phyloP scores from a whole-genome alignment of 2,888 invertebrate species.

The Mythimna vitellina region DNA sequence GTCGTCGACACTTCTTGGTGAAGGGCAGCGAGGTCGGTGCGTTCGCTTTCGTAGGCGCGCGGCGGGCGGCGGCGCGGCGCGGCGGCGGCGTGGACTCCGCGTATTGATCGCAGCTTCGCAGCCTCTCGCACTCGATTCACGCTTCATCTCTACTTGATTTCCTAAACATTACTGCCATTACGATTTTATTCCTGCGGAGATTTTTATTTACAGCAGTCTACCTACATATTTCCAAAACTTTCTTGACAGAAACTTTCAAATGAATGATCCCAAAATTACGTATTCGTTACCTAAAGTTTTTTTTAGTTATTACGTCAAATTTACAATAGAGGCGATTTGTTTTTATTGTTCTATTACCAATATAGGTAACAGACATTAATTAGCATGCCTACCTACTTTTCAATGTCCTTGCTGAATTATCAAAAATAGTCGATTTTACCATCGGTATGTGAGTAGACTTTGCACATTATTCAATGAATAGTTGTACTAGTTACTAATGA shows the following conservation, averaged over 20 bases:
- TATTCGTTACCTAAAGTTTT: not conserved
- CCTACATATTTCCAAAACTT: too few relatives aligned
- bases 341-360: not conserved
- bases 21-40: conserved; percentile 88
- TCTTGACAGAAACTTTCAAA: not conserved
- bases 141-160: conserved; percentile 67
- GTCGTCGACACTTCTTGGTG: conserved; percentile 88
- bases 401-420: not conserved
- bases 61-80: conserved; percentile 70
- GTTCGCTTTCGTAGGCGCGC: conserved; percentile 86
- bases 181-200: conserved; percentile 38
- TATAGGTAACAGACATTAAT: not conserved
- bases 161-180: conserved; percentile 62
- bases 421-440: not conserved
- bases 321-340: not conserved
- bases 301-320: not conserved
- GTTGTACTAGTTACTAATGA: not conserved
- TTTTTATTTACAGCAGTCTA: not conserved
- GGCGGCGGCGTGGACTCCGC: conserved; percentile 69
- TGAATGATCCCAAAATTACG: not conserved
- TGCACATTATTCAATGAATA: not conserved
- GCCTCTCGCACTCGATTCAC: conserved; percentile 74
- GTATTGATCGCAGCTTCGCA: conserved; percentile 87
- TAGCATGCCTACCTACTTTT: not conserved
- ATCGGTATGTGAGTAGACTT: not conserved